Evolutionary conservation across 2,888 invertebrate species (phyloP), one percentile per base, ranked within the genome.

Genomic region (Allolobophora icterica): DNA sequence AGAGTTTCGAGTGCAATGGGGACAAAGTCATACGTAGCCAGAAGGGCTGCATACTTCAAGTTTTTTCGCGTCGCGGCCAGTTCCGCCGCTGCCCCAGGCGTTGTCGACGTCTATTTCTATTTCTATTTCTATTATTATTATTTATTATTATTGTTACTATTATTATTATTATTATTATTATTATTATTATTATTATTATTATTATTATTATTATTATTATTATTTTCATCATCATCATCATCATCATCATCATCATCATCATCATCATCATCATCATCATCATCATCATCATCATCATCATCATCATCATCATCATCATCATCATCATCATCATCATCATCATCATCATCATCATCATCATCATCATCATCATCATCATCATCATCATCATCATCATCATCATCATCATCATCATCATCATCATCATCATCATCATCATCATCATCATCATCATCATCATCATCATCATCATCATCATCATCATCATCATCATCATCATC

Each of bases 351-450:
- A 42, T 89, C 89, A 42, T 89, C 89, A 89, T 89, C 89, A 89
- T 89, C 89, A 89, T 89, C 89, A 87, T 87, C 89, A 89, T 89
- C 89, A 89, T 89, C 89, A 89, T 89, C 89, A 89, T 89, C 89
- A 89, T 89, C 89, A 89, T 89, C 89, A 87, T 87, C 89, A 87
- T 87, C 89, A 87, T 87, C 89, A 87, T 87, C 89, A 87, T 87
- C 89, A 87, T 87, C 89, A 87, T 87, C 89, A 87, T 87, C 89
- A 87, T 87, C 89, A 87, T 87, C 89, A 87, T 87, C 89, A 87
- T 87, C 89, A 87, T 87, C 89, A 87, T 89, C 89, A 42, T 89
- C 89, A 89, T 89, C 45, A 89, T 89, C 89, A 89, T 89, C 89
- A 89, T 89, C 40, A 89, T 89, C 89, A 89, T 89, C 89, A 89